These are phyloP conservation scores for Micropoecilia bifurca DNA, from an alignment of 2,797 vertebrate genomes.

Conservation along the genomic window DNA sequence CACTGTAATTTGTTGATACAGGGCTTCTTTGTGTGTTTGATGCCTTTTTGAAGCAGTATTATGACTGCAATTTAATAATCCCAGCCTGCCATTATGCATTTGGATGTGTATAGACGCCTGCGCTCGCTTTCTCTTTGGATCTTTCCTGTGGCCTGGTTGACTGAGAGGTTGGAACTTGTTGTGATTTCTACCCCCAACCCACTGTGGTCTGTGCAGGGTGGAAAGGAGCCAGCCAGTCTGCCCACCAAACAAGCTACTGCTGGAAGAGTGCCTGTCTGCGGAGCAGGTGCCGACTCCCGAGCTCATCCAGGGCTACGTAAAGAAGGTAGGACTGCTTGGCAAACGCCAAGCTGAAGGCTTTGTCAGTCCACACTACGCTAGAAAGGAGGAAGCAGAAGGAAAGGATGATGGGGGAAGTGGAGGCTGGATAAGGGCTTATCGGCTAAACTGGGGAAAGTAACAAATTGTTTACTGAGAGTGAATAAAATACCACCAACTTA, in stretches of 20 bases:
- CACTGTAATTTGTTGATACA: constrained; percentile 48
- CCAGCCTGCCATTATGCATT: constrained; percentile 27
- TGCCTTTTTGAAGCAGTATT: constrained; percentile 23
- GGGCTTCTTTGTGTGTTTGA: constrained; percentile 36
- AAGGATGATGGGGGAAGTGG: not conserved
- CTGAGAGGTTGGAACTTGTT: constrained; percentile 46
- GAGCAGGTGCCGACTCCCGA: constrained; percentile 88
- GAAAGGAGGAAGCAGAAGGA: constrained; percentile 4
- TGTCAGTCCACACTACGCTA: constrained; percentile 24
- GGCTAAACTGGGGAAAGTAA: not conserved
- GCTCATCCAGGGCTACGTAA: constrained; percentile 93
- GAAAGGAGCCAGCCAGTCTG: constrained; percentile 81
- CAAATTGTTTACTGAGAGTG: not conserved
- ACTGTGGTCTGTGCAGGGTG: constrained; percentile 77
- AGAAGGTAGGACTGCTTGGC: constrained; percentile 86
- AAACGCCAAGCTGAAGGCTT: constrained; percentile 27
- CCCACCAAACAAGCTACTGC: constrained; percentile 87
- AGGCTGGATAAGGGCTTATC: constrained; percentile 8
- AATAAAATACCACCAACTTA: not conserved
- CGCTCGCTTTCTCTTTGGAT: constrained; percentile 2
- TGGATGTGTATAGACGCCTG: constrained; percentile 11
- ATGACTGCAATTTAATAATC: constrained; percentile 32
- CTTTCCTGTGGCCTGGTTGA: constrained; percentile 27
- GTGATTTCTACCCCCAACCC: constrained; percentile 32
- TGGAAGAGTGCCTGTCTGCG: constrained; percentile 89